Conservation (phyloP, 2,113 vertebrate species). For the Eira barbara region DNA sequence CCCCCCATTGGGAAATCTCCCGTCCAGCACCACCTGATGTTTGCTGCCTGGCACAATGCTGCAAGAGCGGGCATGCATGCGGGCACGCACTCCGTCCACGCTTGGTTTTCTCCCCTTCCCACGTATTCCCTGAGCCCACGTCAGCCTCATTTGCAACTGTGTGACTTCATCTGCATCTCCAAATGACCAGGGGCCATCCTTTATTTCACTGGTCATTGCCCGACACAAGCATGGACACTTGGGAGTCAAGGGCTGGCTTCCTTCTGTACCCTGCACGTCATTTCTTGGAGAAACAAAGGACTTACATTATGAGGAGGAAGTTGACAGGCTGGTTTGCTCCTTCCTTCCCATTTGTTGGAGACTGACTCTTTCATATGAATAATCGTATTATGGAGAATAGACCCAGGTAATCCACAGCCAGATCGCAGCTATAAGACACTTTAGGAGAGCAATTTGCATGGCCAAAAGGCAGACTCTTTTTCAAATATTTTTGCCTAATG, state of each 20-base stretch:
- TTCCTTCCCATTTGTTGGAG: not conserved
- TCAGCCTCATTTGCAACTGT: not conserved
- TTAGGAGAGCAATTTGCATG: accelerated
- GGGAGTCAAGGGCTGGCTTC: accelerated
- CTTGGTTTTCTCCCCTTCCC: accelerated
- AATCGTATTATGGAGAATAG: not conserved
- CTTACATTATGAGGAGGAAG: accelerated
- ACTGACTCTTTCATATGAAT: not conserved
- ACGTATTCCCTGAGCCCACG: accelerated
- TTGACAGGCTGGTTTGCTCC: not conserved
- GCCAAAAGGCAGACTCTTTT: not conserved
- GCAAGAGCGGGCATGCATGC: no score
- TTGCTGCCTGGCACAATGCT: accelerated
- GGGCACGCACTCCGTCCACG: accelerated
- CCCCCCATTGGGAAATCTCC: not conserved
- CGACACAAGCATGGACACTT: accelerated
- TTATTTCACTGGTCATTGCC: not conserved
- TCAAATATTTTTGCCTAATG: not conserved
- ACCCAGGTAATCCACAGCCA: not conserved
- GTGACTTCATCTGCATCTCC: not conserved
- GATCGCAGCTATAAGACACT: accelerated
- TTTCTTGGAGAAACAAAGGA: not conserved
- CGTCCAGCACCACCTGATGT: accelerated
- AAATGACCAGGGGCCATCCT: accelerated
- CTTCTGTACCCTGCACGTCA: accelerated